A percentile compares a stretch with the other conserved stretches of the same genome.
These are phyloP conservation scores for Parelbella ahira DNA, from an alignment of 2,888 invertebrate genomes.

Conservation along the genomic window DNA sequence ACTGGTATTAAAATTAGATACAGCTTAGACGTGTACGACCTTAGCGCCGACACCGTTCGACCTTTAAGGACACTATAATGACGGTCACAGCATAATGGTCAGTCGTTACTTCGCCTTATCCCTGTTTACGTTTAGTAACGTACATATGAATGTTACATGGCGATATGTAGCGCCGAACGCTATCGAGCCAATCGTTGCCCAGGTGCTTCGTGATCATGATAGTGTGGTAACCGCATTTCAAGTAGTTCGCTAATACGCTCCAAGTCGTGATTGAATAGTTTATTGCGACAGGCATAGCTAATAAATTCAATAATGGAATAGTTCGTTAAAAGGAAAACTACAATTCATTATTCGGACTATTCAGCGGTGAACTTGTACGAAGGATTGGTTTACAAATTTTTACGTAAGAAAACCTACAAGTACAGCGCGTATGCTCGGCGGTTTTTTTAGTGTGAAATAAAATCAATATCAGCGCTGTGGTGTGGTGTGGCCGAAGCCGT, in stretches of 20 bases:
- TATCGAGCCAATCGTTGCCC: conserved; percentile 8
- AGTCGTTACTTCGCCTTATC: conserved; percentile 42
- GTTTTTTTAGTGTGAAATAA: conserved; percentile 12
- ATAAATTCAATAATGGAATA: conserved; percentile 17
- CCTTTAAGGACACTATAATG: conserved; percentile 60
- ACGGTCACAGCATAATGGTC: conserved; percentile 35
- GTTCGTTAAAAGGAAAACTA: conserved; percentile 26
- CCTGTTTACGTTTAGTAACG: conserved; percentile 17
- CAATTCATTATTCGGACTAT: conserved; percentile 20
- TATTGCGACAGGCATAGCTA: conserved; percentile 17
- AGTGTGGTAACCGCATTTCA: conserved; percentile 34
- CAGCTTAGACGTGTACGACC: conserved; percentile 59
- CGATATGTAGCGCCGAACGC: not conserved
- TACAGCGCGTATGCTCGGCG: conserved; percentile 6
- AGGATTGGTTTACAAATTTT: too few relatives aligned
- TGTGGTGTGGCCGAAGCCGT: conserved; percentile 25
- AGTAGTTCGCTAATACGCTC: conserved; percentile 22
- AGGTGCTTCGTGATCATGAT: conserved; percentile 8
- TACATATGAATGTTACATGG: not conserved
- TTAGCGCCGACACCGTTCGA: conserved; percentile 61
- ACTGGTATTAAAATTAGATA: conserved; percentile 41
- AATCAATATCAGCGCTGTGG: conserved; percentile 20
- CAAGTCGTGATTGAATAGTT: conserved; percentile 23
- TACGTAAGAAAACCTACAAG: conserved; percentile 5
- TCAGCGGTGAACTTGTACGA: too few relatives aligned